Percentiles rank a stretch among this genome's conserved stretches.
phyloP scores from a whole-genome alignment of 2,888 invertebrate genomes.

The Agonopterix alstromeriana region DNA sequence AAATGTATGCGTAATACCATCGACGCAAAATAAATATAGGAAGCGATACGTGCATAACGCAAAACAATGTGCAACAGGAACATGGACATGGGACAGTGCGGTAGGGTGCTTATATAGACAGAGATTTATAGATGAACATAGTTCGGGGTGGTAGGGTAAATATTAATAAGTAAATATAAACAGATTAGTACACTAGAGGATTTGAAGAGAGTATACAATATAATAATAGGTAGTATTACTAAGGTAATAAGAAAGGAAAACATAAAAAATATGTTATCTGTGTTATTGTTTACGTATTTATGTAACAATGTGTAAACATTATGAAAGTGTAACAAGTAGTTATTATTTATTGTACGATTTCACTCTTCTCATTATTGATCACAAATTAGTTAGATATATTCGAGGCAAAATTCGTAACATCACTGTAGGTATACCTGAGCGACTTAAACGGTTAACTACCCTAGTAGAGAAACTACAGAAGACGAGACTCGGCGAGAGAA shows the following conservation, averaged over 20 bases:
- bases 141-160: slow-evolving; percentile 18
- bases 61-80: slow-evolving; percentile 58
- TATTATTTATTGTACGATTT: slow-evolving; percentile 67
- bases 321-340: slow-evolving; percentile 64
- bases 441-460: slow-evolving; percentile 23
- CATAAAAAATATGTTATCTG: slow-evolving; percentile 60
- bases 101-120: slow-evolving; percentile 27
- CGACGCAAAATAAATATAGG: slow-evolving; percentile 40
- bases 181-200: slow-evolving; percentile 20
- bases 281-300: slow-evolving; percentile 54
- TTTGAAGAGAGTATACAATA: slow-evolving; percentile 27
- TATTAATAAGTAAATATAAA: slow-evolving; percentile 13
- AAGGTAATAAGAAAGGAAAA: slow-evolving; percentile 46
- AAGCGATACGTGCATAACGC: slow-evolving; percentile 59
- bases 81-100: slow-evolving; percentile 46
- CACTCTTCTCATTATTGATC: slow-evolving; percentile 64
- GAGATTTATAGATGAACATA: slow-evolving; percentile 12
- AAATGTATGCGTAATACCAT: slow-evolving; percentile 24
- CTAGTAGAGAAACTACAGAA: slow-evolving; percentile 35
- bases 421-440: slow-evolving; percentile 42
- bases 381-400: slow-evolving; percentile 47
- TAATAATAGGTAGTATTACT: slow-evolving; percentile 19
- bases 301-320: slow-evolving; percentile 67
- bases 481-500: slow-evolving; percentile 28
- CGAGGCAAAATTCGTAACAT: slow-evolving; percentile 45